A percentile compares a stretch with the other conserved stretches of the same genome.
Conservation (phyloP, 2,888 invertebrate genomes). For the Ommatoiulus sabulosus region DNA sequence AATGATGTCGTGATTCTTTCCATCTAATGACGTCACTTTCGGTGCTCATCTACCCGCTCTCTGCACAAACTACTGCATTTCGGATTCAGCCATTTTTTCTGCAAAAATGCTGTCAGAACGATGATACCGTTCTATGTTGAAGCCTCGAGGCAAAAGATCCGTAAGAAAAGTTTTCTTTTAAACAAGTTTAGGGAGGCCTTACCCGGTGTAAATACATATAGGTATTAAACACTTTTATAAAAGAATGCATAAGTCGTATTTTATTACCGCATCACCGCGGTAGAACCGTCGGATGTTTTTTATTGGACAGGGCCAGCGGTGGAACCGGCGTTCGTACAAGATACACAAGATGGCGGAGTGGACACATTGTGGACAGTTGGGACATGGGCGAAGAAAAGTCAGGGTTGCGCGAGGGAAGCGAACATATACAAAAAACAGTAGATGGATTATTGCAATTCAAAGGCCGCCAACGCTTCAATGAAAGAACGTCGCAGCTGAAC, state of each 20-base stretch:
- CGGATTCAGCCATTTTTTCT: no score
- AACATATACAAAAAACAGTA: slow-evolving; percentile 31
- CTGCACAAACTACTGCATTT: neutral
- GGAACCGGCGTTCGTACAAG: neutral
- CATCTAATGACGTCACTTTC: no score
- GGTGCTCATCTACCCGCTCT: neutral
- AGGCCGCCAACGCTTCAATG: neutral
- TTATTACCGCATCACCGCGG: slow-evolving; percentile 5
- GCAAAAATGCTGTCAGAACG: neutral
- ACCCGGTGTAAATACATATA: neutral
- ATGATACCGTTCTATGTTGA: neutral
- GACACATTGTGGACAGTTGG: neutral
- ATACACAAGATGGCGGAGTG: neutral
- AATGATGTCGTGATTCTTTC: no score
- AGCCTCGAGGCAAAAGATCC: neutral
- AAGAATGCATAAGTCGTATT: neutral
- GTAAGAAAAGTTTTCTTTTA: neutral
- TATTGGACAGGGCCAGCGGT: neutral
- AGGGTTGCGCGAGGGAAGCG: neutral
- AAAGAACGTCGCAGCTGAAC: neutral
- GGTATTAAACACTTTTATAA: slow-evolving; percentile 30
- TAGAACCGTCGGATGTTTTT: neutral
- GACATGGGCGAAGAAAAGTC: neutral
- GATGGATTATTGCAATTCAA: neutral
- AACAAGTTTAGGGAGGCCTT: neutral